Percentiles rank a stretch among this genome's conserved stretches.
These are phyloP conservation scores for Pediacus dermestoides DNA, from an alignment of 2,888 invertebrate genomes.

Conservation along the genomic window DNA sequence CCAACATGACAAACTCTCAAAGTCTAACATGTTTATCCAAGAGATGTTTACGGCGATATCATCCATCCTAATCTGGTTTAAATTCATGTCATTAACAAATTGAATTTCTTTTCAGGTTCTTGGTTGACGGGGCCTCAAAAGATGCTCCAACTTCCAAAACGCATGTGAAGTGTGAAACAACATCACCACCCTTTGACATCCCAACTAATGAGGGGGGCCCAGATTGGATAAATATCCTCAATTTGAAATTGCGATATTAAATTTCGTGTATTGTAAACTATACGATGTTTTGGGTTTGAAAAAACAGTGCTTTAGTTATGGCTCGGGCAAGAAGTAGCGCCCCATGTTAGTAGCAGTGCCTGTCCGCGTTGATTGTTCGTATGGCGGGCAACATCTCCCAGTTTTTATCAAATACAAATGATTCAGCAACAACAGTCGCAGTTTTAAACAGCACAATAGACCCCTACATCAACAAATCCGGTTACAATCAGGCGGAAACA, in stretches of 20 bases:
- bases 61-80: slow-evolving; percentile 14
- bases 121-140: slow-evolving; percentile 7
- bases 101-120: slow-evolving; percentile 31
- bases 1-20: too few relatives aligned
- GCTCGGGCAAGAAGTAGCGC: neutral
- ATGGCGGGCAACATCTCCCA: slow-evolving; percentile 47
- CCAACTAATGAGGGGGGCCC: too few relatives aligned
- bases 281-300: too few relatives aligned
- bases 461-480: slow-evolving; percentile 23
- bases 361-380: slow-evolving; percentile 32
- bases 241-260: too few relatives aligned
- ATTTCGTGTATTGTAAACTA: too few relatives aligned
- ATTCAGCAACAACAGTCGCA: slow-evolving; percentile 22
- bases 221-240: too few relatives aligned
- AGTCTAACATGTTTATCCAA: too few relatives aligned
- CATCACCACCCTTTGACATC: too few relatives aligned
- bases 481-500: slow-evolving; percentile 50
- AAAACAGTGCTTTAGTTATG: slow-evolving; percentile 4
- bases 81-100: slow-evolving; percentile 33
- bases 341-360: neutral
- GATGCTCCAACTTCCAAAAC: slow-evolving; percentile 9
- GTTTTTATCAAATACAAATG: slow-evolving; percentile 34
- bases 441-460: too few relatives aligned
- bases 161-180: too few relatives aligned
- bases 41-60: too few relatives aligned